Evolutionary conservation across 2,888 invertebrate species (phyloP), one percentile per base, ranked within the genome.

Genomic region (Drosophila anomalipes): DNA sequence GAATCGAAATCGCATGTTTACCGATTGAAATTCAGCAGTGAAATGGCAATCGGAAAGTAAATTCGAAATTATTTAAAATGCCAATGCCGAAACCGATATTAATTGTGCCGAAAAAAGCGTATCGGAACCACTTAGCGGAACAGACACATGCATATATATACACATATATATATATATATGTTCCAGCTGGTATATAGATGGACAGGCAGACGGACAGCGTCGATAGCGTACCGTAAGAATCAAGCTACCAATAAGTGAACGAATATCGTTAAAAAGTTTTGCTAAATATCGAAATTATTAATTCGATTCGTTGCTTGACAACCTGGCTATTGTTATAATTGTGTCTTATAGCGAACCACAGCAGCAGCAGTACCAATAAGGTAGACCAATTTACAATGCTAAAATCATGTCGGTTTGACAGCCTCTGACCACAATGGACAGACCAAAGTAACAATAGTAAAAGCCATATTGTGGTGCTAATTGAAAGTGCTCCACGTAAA

Each of bases 401-500:
- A n/a, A 44, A 44, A n/a, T 44, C 4, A 22, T 22, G 7, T 22
- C 14, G 22, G 2, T 1, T 14, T 14, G 14, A 47, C 22, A 16
- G 22, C 41, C 6, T 10, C n/a, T 41, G 41, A n/a, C 41, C n/a
- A 41, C 26, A 35, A 12, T 14, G 33, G 26, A 60, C 22, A 14
- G 7, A 32, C 3, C 26, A 22, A 19, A 39, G 41, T 37, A 37
- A 14, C 16, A 26, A 54, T 16, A 39, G 7, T 9, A 83, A 75
- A 73, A 74, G 74, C 64, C 53, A 44, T 53, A 47, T 26, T 47
- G 65, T 67, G 41, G 82, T 76, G 70, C 70, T 74, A 82, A 83
- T 81, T 86, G 72, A 72, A 83, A 70, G 68, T 33, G 22, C 33
- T 33, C 26, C 19, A 47, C 26, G 16, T 47, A 47, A 47, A 47